phyloP scores from a whole-genome alignment of 2,797 vertebrate genomes.

The Diplodus puntazzo region DNA sequence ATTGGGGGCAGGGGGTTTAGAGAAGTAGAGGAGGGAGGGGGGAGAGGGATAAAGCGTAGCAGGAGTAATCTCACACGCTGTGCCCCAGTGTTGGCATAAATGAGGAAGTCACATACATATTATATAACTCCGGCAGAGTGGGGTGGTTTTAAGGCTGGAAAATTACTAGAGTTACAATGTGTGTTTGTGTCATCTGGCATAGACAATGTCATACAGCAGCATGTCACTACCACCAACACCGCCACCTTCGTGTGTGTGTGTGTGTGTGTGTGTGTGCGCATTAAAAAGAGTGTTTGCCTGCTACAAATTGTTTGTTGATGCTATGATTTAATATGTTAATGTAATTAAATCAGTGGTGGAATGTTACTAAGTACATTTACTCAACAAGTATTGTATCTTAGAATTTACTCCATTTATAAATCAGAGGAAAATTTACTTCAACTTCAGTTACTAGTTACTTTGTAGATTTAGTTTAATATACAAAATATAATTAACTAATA shows the following conservation, averaged over 20 bases:
- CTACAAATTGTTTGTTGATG: neutral
- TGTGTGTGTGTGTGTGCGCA: neutral
- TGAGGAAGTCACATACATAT: slow-evolving; percentile 72
- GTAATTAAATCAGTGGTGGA: neutral
- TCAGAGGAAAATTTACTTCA: too few relatives aligned
- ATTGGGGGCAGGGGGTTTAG: slow-evolving; percentile 59
- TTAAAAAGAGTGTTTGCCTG: neutral
- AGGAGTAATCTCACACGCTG: slow-evolving; percentile 71
- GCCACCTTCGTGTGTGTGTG: neutral
- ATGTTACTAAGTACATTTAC: too few relatives aligned
- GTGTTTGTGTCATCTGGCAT: slow-evolving; percentile 61
- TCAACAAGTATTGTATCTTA: too few relatives aligned
- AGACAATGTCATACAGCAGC: slow-evolving; percentile 27
- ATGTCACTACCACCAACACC: slow-evolving; percentile 1
- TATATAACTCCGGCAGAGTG: slow-evolving; percentile 63
- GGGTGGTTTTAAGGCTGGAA: slow-evolving; percentile 67
- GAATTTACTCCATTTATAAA: too few relatives aligned
- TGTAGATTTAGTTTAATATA: too few relatives aligned
- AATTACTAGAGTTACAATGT: slow-evolving; percentile 67
- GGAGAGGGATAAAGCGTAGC: slow-evolving; percentile 59
- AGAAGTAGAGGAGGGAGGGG: slow-evolving; percentile 42
- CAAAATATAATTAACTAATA: too few relatives aligned
- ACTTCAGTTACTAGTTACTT: too few relatives aligned
- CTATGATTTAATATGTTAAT: neutral
- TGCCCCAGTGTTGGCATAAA: slow-evolving; percentile 63